These are phyloP conservation scores for Acropora yongei DNA, from an alignment of 64 coral and sea anemone species.

Conservation along the genomic window DNA sequence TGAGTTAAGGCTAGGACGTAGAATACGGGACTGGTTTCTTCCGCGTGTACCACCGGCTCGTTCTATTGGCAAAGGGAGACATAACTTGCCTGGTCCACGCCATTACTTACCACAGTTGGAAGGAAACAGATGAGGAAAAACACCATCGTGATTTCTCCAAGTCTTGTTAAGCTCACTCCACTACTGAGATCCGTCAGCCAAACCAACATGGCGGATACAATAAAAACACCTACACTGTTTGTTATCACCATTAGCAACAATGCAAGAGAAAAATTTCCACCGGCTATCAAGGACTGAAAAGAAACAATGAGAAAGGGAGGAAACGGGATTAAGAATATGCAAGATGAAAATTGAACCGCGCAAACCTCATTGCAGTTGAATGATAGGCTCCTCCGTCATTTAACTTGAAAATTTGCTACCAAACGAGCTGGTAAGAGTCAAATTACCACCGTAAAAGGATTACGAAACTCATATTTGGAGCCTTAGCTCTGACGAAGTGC, in stretches of 20 bases:
- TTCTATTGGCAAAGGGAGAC: too few relatives aligned
- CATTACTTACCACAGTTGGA: conserved; percentile 75
- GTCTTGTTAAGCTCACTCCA: conserved; percentile 38
- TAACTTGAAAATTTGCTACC: too few relatives aligned
- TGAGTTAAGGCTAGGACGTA: too few relatives aligned
- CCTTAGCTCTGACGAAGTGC: too few relatives aligned
- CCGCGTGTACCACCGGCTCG: too few relatives aligned
- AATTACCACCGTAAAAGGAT: too few relatives aligned
- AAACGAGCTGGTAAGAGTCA: too few relatives aligned
- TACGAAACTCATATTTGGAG: too few relatives aligned
- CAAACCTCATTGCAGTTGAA: too few relatives aligned
- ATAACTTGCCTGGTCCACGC: too few relatives aligned
- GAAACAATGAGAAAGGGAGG: background rate
- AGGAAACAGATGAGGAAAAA: conserved; percentile 59
- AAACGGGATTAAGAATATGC: background rate
- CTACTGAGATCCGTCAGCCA: conserved; percentile 78
- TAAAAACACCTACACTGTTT: conserved; percentile 79
- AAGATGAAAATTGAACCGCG: background rate
- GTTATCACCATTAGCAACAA: conserved; percentile 80
- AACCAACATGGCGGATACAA: conserved; percentile 54
- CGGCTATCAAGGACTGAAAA: conserved; percentile 59
- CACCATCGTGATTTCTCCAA: conserved; percentile 59
- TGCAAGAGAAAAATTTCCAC: conserved; percentile 78
- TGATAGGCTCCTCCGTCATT: too few relatives aligned
- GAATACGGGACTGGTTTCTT: too few relatives aligned